A percentile compares a stretch with the other conserved stretches of the same genome.
Evolutionary conservation across 2,113 vertebrate species (phyloP).

Genomic region (Hippocampus abdominalis): DNA sequence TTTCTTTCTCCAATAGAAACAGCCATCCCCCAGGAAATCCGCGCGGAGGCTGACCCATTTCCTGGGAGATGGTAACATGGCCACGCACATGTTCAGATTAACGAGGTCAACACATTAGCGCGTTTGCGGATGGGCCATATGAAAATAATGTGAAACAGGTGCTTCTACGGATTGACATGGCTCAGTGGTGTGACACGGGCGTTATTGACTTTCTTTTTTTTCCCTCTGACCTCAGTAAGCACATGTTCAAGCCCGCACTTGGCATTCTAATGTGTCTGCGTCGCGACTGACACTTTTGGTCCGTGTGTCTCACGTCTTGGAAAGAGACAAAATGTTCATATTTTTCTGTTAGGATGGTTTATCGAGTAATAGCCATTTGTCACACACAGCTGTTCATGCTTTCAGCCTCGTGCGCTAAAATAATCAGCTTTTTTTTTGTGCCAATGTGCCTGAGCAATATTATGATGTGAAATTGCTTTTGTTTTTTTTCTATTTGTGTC

Average conservation of each 20-base stretch:
- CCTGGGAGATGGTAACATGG: constrained; percentile 1
- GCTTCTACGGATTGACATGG: constrained; percentile 6
- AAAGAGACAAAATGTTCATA: background rate
- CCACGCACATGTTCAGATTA: constrained; percentile 28
- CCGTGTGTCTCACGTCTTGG: too few species aligned
- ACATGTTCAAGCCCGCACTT: background rate
- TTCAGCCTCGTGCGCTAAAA: constrained; percentile 11
- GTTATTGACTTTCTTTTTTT: background rate
- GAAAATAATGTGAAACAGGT: constrained; percentile 5
- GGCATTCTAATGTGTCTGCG: background rate
- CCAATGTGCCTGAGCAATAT: constrained; percentile 1
- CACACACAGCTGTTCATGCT: constrained; percentile 41
- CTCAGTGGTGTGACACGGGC: background rate
- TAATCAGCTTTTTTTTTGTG: constrained; percentile 25
- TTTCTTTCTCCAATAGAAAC: background rate
- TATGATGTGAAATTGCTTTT: background rate
- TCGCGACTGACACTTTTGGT: background rate
- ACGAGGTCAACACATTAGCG: constrained; percentile 21
- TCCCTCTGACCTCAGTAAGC: background rate
- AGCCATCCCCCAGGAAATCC: background rate
- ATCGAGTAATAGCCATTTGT: constrained; percentile 16
- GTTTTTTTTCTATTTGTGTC: constrained; percentile 8
- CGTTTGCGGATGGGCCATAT: constrained; percentile 4
- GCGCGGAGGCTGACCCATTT: constrained; percentile 15
- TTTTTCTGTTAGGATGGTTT: background rate